These are phyloP conservation scores for Thalassophryne amazonica DNA, from an alignment of 2,797 vertebrate species.

Conservation along the genomic window DNA sequence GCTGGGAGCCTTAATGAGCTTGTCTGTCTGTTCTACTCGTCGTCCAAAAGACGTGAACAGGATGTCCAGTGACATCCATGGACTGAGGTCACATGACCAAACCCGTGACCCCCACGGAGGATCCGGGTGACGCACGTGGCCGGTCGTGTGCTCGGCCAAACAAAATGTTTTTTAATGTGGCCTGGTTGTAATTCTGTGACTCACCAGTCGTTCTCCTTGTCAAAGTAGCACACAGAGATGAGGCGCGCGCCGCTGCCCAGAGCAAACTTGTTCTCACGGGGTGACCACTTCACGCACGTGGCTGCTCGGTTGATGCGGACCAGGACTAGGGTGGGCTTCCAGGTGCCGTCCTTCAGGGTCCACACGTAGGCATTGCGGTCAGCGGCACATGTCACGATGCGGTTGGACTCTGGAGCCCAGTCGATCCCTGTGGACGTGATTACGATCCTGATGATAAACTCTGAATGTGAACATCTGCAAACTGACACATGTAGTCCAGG, in stretches of 20 bases:
- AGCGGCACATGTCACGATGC: constrained; percentile 66
- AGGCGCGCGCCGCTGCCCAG: constrained; percentile 82
- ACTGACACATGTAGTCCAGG: too few species aligned
- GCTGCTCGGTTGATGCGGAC: constrained; percentile 78
- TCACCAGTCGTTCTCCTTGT: constrained; percentile 83
- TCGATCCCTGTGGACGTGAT: constrained; percentile 60
- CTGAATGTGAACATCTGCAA: too few species aligned
- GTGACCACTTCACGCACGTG: constrained; percentile 78
- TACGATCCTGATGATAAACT: too few species aligned
- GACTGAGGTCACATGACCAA: too few species aligned
- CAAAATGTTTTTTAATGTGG: too few species aligned
- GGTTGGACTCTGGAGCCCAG: constrained; percentile 76
- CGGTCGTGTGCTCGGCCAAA: too few species aligned
- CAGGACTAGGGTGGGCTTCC: constrained; percentile 78
- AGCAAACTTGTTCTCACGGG: constrained; percentile 81
- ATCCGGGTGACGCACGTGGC: too few species aligned
- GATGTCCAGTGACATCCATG: too few species aligned
- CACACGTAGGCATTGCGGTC: constrained; percentile 78
- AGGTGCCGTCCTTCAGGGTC: constrained; percentile 62
- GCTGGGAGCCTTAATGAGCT: too few species aligned
- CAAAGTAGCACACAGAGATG: constrained; percentile 86
- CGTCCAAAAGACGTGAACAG: too few species aligned
- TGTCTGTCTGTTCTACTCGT: too few species aligned
- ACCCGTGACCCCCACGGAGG: too few species aligned
- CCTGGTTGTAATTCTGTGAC: neutral